Evolutionary conservation across 2,113 vertebrate genomes (phyloP), one percentile per base, ranked within the genome.

Genomic region (Accipiter virgatus): DNA sequence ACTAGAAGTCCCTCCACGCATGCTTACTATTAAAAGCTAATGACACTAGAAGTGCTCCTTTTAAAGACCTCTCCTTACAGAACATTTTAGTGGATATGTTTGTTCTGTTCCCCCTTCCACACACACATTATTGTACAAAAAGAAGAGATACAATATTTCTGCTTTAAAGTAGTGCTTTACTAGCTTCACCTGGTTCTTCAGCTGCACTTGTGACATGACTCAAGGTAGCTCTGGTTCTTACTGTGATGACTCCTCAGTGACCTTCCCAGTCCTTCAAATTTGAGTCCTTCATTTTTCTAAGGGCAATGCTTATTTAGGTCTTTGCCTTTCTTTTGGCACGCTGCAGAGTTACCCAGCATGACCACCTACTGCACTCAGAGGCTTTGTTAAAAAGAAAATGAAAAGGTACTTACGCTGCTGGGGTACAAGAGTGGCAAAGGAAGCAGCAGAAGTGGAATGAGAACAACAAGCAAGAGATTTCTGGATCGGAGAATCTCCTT

Each of bases 371-470:
- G 31, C 42, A 53, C 59, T 59, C 11, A 23, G 27, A 65, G 19
- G 23, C 3, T 79, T 66, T 40, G 48, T 34, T 74, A 53, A 66
- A 82, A 90, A 72, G 65, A 82, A 73, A 78, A 82, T 58, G 4
- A 82, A 70, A 85, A 70, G 13, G 58, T 98, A 99, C 99, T 99
- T 97, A 99, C 99, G 16, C 98, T 99, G 97, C 98, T 99, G 83
- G 99, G 98, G 85, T 99, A 98, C 93, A 99, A 97, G 80, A 99
- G 97, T 25, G 99, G 99, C 87, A 99, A 93, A 11, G 99, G 99
- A 90, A 99, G 98, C 87, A 99, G 98, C 21, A 99, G 98, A 68
- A 99, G 98, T 4, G 99, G 99, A 93, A 99, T 99, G 65, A 99
- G 96, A 90, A 99, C 91, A 79, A 99, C 98, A 0, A 99, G 96